Percentiles rank a stretch among this genome's conserved stretches.
Conservation (phyloP, 2,797 vertebrate species). For the Tokudaia tokunoshimensis region DNA sequence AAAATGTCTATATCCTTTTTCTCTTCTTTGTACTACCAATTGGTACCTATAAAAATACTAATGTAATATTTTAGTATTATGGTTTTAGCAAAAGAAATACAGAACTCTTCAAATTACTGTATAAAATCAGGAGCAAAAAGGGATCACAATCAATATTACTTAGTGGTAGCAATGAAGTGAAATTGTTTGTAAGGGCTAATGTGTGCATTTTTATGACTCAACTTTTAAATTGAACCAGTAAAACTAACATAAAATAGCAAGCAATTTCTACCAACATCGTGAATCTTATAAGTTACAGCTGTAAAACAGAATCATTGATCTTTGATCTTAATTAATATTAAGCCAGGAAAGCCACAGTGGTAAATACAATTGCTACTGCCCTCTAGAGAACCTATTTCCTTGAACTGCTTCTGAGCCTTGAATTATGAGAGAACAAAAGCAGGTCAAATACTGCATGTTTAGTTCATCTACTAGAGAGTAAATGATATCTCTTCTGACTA, state of each 20-base stretch:
- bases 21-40: neutral
- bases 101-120: neutral
- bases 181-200: neutral
- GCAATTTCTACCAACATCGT: constrained; percentile 59
- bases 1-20: neutral
- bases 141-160: neutral
- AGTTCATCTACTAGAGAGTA: neutral
- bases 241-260: constrained; percentile 33
- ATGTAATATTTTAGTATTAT: neutral
- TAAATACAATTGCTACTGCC: neutral
- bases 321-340: neutral
- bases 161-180: neutral
- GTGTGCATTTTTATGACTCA: neutral
- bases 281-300: neutral
- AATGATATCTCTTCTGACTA: neutral
- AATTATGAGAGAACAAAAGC: neutral
- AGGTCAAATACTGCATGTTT: neutral
- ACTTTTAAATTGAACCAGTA: constrained; percentile 16
- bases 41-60: neutral
- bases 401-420: neutral
- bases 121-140: neutral
- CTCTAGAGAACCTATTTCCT: neutral
- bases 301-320: constrained; percentile 5
- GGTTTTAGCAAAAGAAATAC: neutral
- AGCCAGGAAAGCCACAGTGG: neutral